Base-by-base conservation (phyloP, 2,888 invertebrate genomes). In the Heliconius erato region DNA sequence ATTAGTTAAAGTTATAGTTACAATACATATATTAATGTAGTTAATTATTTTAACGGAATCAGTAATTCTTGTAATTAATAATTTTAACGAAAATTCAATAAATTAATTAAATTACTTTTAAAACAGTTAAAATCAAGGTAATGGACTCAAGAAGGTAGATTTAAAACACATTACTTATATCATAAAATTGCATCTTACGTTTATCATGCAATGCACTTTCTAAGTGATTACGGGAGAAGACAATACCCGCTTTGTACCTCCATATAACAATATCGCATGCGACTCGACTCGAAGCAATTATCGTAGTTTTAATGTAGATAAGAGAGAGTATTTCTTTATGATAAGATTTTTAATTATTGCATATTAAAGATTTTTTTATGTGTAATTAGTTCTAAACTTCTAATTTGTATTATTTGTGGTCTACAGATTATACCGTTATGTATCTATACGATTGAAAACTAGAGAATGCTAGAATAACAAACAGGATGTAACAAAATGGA, bases 191-290 rank as follows among this genome's bases (percentile, higher is more conserved):
- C 78, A 83, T 84, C 79, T 84, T 71, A 74, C 82, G 83, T 82
- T 80, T 59, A 80, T 80, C 84, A 85, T 81, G 85, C 86, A 68
- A 85, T 84, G 80, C 83, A 82, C 85, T 85, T 85, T 86, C 85
- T 85, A 85, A 81, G 82, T 79, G 80, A 72, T 74, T 69, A 69
- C 82, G 79, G 81, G 81, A 79, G 83, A 86, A 84, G 81, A 85
- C 85, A 84, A 84, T 83, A 82, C 78, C 26, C 80, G 68, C 85
- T 85, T 85, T 87, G 85, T 86, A 74, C 12, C 63, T n/a, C 3
- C n/a, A n/a, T 68, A 32, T 76, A 81, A 81, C 59, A 44, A 69
- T 35, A 68, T 74, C 77, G 54, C 79, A 78, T 68, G 65, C 71
- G 82, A 32, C n/a, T 84, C 79, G 54, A 32, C 32, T 40, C 65